Base-by-base conservation (phyloP, 1,140 invertebrate species). In the Anastrepha ludens region DNA sequence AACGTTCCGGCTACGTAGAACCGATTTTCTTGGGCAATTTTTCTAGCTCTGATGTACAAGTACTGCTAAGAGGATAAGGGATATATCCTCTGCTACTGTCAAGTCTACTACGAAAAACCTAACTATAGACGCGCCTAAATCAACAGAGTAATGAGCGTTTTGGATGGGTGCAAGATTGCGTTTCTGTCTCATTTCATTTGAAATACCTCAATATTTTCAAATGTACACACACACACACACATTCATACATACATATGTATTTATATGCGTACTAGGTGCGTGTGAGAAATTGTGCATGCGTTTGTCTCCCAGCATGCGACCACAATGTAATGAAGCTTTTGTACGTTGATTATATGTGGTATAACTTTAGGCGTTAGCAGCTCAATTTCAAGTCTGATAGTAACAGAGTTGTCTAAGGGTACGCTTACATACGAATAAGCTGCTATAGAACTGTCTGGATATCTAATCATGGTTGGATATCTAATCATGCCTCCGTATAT, bases 301-400 rank as follows among this genome's bases (percentile, higher is more conserved):
- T 29, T 47, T 65, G 50, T 44, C 44, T 70, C 11, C 9, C 47
- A 29, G 17, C 11, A 55, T 39, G 85, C 59, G 13, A 20, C 41
- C 64, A 50, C 64, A 86, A 9, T 58, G 15, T 81, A 81, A 81
- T 81, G 47, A 81, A 81, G 74, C 17, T 55, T 17, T 81, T 58
- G 6, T 81, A 81, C 17, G 74, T 81, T 86, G 86, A 64, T 50
- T 87, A 67, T 44, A 44, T 86, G 85, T 64, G 44, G 85, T 15
- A 67, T 87, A 67, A 64, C 62, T 67, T 87, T 67, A 87, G 65
- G 86, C 86, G 65, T 44, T 65, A 55, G 41, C 50, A 55, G 62
- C 86, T 67, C 11, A 44, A 67, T 64, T 65, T 70, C 44, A 81
- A 81, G 47, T 29, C 29, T 29, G 29, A 29, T 29, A 29, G 29